phyloP scores from a whole-genome alignment of 2,113 vertebrate species.

The Scomber japonicus region DNA sequence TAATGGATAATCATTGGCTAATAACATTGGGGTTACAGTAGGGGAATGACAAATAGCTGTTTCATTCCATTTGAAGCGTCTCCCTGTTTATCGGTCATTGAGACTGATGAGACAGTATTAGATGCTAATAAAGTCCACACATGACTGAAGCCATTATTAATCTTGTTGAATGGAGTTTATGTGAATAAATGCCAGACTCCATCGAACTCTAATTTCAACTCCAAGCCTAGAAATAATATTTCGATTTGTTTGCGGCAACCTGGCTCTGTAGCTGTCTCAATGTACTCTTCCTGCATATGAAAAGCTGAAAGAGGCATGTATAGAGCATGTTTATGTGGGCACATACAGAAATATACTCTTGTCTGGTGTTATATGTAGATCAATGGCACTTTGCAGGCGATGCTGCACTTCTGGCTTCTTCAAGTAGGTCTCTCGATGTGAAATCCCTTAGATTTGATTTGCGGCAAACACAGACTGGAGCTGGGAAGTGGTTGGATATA shows the following conservation, averaged over 20 bases:
- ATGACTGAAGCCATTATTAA: slow-evolving; percentile 78
- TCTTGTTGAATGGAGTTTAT: slow-evolving; percentile 68
- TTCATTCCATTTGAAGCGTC: slow-evolving; percentile 68
- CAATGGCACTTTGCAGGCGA: slow-evolving; percentile 12
- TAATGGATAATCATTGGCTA: slow-evolving; percentile 79
- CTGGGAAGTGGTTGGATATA: slow-evolving; percentile 27
- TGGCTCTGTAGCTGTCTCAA: slow-evolving; percentile 5
- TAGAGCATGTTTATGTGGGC: background rate
- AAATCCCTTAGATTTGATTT: slow-evolving; percentile 51
- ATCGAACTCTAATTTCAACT: slow-evolving; percentile 60
- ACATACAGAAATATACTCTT: background rate
- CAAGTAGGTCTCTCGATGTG: slow-evolving; percentile 28
- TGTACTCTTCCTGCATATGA: background rate
- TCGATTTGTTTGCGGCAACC: slow-evolving; percentile 31
- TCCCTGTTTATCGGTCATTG: slow-evolving; percentile 76
- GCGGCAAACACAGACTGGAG: slow-evolving; percentile 35
- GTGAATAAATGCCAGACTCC: slow-evolving; percentile 68
- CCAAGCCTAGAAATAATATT: slow-evolving; percentile 43
- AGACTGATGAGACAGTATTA: slow-evolving; percentile 77
- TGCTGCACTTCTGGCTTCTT: slow-evolving; percentile 20
- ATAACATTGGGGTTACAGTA: slow-evolving; percentile 68
- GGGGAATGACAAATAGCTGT: slow-evolving; percentile 79
- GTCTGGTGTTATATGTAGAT: slow-evolving; percentile 4
- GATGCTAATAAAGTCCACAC: slow-evolving; percentile 79
- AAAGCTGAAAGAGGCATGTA: background rate